phyloP scores from a whole-genome alignment of 2,113 vertebrate species.

The Prinia subflava region DNA sequence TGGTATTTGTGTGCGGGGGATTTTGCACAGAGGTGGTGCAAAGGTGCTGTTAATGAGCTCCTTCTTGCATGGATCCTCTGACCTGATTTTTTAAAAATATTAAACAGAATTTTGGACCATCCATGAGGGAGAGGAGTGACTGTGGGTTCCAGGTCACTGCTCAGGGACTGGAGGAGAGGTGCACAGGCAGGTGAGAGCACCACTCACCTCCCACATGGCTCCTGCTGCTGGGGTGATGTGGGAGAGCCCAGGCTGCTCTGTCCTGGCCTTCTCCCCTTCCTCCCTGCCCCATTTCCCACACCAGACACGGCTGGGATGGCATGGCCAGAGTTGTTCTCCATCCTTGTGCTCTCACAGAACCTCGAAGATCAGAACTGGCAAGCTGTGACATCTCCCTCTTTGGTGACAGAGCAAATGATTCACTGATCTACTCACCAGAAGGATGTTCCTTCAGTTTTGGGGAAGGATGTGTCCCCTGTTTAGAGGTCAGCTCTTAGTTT shows the following conservation, averaged over 20 bases:
- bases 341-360: neutral
- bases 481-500: neutral
- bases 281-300: neutral
- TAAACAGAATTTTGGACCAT: neutral
- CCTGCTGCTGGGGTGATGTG: neutral
- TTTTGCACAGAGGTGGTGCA: neutral
- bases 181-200: neutral
- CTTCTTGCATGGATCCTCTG: neutral
- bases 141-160: neutral
- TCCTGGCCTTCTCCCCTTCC: neutral
- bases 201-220: fast-evolving
- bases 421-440: fast-evolving
- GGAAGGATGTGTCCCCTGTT: neutral
- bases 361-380: neutral
- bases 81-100: neutral
- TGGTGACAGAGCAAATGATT: neutral
- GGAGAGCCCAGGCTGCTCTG: neutral
- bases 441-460: neutral
- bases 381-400: neutral
- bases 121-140: neutral
- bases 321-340: neutral
- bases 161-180: neutral
- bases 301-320: neutral
- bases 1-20: neutral
- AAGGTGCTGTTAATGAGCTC: neutral